Evolutionary conservation across 1,140 invertebrate species (phyloP).

Genomic region (Hesperophylax magnus): DNA sequence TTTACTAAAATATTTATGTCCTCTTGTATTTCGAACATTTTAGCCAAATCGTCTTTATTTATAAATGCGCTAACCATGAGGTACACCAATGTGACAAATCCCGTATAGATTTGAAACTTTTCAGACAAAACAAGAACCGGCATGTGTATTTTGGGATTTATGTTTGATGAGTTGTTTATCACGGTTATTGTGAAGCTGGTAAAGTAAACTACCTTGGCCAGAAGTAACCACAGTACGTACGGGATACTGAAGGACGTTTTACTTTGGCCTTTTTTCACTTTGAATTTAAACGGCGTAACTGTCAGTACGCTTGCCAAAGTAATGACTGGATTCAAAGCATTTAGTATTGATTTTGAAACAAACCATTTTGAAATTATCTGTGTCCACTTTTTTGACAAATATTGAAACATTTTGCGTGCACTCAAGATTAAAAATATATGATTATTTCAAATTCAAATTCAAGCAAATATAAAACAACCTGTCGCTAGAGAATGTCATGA

Average conservation of each 20-base stretch:
- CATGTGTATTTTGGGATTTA: background rate
- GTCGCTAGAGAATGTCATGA: too few species aligned
- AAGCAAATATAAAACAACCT: too few species aligned
- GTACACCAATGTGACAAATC: background rate
- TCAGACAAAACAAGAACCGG: background rate
- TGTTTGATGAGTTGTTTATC: background rate
- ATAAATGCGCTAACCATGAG: background rate
- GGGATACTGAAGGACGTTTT: background rate
- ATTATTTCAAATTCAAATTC: too few species aligned
- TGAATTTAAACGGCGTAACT: background rate
- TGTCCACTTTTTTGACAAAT: background rate
- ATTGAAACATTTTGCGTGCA: background rate
- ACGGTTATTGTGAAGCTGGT: background rate
- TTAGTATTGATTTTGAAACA: background rate
- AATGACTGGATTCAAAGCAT: background rate
- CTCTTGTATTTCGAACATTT: background rate
- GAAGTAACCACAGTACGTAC: background rate
- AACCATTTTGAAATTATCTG: background rate
- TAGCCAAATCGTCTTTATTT: background rate
- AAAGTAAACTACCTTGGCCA: background rate
- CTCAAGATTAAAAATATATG: too few species aligned
- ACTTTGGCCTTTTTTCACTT: background rate
- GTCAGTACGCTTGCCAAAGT: background rate
- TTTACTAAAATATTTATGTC: background rate
- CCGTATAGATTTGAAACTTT: conserved; percentile 16